Evolutionary conservation across 2,888 invertebrate genomes (phyloP).

Genomic region (Orthonychiurus folsomi): DNA sequence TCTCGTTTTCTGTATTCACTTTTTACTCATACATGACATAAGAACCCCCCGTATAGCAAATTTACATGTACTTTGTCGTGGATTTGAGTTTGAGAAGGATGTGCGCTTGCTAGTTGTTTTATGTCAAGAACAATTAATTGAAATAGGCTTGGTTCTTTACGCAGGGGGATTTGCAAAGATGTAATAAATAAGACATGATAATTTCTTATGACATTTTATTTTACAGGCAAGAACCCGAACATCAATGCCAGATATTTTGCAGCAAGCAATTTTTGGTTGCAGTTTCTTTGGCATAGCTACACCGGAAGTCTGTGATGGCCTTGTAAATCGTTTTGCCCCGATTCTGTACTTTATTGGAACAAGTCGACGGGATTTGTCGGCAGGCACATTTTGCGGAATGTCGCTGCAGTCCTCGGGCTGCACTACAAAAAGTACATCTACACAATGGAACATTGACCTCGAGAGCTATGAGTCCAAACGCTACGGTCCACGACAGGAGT

Average conservation of each 20-base stretch:
- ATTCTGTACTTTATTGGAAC: conserved; percentile 35
- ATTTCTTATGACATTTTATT: conserved; percentile 2
- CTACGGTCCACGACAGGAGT: not conserved
- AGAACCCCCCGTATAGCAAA: no score
- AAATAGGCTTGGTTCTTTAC: no score
- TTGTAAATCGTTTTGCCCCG: conserved; percentile 36
- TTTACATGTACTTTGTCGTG: no score
- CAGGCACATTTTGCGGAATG: conserved; percentile 37
- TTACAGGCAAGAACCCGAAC: conserved; percentile 31
- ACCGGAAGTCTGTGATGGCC: conserved; percentile 34
- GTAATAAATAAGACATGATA: no score
- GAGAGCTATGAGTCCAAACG: not conserved
- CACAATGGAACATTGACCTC: conserved; percentile 23
- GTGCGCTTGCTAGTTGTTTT: no score
- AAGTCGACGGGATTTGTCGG: conserved; percentile 27
- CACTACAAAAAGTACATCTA: conserved; percentile 26
- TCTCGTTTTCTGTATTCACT: no score
- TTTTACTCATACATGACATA: no score
- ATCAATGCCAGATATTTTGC: conserved; percentile 26
- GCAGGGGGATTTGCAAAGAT: no score
- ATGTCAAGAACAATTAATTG: no score
- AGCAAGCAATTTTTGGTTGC: conserved; percentile 35
- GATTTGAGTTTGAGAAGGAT: no score
- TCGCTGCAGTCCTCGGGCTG: conserved; percentile 34
- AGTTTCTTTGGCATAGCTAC: conserved; percentile 34